A percentile compares a stretch with the other conserved stretches of the same genome.
These are phyloP conservation scores for Oncorhynchus clarkii DNA, from an alignment of 2,113 vertebrate genomes.

Conservation along the genomic window DNA sequence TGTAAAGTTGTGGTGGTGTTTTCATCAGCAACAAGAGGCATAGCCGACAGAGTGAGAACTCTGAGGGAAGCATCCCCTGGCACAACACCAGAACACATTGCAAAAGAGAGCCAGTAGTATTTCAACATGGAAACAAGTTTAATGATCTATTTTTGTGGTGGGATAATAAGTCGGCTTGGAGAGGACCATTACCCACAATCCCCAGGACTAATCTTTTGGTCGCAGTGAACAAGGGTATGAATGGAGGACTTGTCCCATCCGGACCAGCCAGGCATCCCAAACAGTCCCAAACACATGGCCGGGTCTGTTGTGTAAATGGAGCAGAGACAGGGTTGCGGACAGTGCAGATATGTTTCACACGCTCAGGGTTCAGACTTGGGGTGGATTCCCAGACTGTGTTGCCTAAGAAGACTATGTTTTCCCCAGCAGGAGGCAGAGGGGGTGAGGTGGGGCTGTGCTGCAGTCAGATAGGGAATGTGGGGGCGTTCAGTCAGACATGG, in stretches of 20 bases:
- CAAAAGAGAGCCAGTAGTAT: constrained; percentile 13
- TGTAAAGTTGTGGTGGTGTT: background rate
- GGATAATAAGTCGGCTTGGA: constrained; percentile 6
- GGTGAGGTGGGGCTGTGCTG: background rate
- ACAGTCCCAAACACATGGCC: no score
- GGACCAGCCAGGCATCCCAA: constrained; percentile 9
- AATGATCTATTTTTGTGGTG: constrained; percentile 27
- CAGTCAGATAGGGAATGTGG: background rate
- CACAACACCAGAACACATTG: constrained; percentile 5
- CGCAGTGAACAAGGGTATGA: constrained; percentile 4
- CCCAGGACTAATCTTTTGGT: constrained; percentile 18
- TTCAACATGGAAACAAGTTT: constrained; percentile 17
- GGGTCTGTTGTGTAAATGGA: background rate
- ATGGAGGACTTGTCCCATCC: constrained; percentile 17
- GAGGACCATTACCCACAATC: constrained; percentile 3
- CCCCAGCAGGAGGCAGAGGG: background rate
- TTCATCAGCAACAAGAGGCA: background rate
- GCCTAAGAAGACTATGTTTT: background rate
- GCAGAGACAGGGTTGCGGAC: background rate
- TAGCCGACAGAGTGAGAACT: constrained; percentile 17
- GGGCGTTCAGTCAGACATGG: background rate
- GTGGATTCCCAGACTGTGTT: background rate
- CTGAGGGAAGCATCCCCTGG: background rate
- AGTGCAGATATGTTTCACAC: background rate
- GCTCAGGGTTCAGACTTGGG: background rate